Conservation (phyloP, 2,888 invertebrate species). For the Timema cristinae region DNA sequence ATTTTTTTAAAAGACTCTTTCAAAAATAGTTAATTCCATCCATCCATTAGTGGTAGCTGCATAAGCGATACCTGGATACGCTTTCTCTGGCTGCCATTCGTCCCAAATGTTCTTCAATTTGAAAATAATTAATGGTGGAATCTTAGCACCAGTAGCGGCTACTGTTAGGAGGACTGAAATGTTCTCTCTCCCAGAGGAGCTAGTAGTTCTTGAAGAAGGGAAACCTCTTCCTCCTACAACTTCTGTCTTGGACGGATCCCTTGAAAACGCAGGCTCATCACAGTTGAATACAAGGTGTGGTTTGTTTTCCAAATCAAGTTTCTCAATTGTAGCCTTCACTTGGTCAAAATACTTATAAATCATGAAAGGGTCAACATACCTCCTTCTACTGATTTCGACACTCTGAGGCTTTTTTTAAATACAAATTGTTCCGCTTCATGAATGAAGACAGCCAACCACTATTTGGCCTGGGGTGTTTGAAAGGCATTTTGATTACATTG, state of each 20-base stretch:
- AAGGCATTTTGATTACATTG: constrained; percentile 37
- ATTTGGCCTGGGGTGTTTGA: constrained; percentile 37
- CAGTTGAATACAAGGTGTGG: constrained; percentile 35
- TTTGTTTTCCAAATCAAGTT: constrained; percentile 34
- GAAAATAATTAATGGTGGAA: constrained; percentile 40
- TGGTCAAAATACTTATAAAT: constrained; percentile 25
- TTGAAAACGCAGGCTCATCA: constrained; percentile 34
- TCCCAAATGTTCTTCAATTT: constrained; percentile 26
- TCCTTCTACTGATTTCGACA: constrained; percentile 39
- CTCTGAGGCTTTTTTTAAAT: constrained; percentile 41
- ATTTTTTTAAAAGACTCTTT: no score
- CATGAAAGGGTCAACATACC: constrained; percentile 34
- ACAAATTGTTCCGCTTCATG: constrained; percentile 37
- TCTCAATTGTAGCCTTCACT: constrained; percentile 26
- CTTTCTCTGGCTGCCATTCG: no score
- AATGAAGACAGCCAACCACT: constrained; percentile 38
- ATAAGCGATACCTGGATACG: no score
- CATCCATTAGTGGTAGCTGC: no score
- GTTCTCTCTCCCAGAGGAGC: constrained; percentile 39
- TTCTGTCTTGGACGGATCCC: constrained; percentile 34
- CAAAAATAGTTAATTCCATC: no score
- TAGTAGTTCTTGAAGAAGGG: constrained; percentile 33
- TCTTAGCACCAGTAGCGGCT: constrained; percentile 36
- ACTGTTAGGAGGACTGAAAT: constrained; percentile 36
- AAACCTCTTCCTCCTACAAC: constrained; percentile 31